Conservation (phyloP, 2,113 vertebrate species). For the Sprattus sprattus region DNA sequence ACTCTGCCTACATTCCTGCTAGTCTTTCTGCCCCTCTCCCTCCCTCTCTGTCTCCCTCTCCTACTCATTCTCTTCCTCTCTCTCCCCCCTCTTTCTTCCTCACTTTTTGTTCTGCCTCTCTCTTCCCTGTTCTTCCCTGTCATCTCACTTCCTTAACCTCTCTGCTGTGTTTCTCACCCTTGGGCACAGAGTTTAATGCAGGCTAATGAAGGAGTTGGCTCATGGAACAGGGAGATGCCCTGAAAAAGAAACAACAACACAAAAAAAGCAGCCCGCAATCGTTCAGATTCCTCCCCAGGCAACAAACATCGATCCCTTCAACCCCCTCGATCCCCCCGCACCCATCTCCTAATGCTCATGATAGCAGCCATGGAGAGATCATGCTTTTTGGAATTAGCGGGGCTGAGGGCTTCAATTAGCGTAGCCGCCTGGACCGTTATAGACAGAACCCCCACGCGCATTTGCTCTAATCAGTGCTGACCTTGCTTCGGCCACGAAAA, state of each 20-base stretch:
- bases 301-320: slow-evolving; percentile 45
- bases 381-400: slow-evolving; percentile 51
- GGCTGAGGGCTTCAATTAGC: slow-evolving; percentile 45
- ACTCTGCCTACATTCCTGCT: background rate
- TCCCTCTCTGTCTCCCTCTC: background rate
- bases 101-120: too few species aligned
- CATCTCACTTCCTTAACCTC: background rate
- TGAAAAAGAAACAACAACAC: background rate
- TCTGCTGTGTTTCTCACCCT: slow-evolving; percentile 31
- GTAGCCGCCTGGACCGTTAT: slow-evolving; percentile 24
- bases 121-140: background rate
- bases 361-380: slow-evolving; percentile 41
- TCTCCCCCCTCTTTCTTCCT: background rate
- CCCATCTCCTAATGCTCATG: slow-evolving; percentile 42
- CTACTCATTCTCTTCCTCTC: background rate
- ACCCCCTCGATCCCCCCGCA: too few species aligned
- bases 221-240: background rate
- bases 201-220: slow-evolving; percentile 45
- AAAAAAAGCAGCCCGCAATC: slow-evolving; percentile 30
- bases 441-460: slow-evolving; percentile 7
- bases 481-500: background rate
- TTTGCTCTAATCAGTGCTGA: slow-evolving; percentile 37
- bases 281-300: slow-evolving; percentile 42
- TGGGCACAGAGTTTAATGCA: slow-evolving; percentile 48
- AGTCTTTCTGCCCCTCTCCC: background rate